Evolutionary conservation across 2,888 invertebrate genomes (phyloP), one percentile per base, ranked within the genome.

Genomic region (Himalopsyche tibetana): DNA sequence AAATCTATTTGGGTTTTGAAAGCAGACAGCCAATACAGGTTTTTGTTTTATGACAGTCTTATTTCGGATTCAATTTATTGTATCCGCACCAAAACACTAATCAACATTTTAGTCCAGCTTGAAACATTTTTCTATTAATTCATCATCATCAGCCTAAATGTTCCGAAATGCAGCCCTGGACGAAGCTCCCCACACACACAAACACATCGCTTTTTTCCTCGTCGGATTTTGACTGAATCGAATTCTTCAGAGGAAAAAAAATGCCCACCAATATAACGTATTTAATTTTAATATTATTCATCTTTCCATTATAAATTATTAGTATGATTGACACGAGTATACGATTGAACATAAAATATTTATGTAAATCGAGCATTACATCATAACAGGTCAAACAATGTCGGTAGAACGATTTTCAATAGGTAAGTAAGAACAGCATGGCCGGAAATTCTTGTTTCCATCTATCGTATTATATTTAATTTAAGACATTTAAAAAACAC

Each of bases 41-140:
- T 74, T 74, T 74, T 74, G 74, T 74, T 74, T 74, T 74, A 74
- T 74, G 74, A 74, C 74, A 74, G 74, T 36, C 74, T 74, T 74
- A 74, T 74, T 74, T 74, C 28, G 74, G 19, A 74, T 74, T 74
- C 74, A 74, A 74, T 74, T 74, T 74, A 74, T 74, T 74, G 74
- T 74, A 74, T 74, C 74, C 74, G 74, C 74, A 74, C 74, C 74
- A 74, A 74, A 74, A 74, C 74, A 36, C 74, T 74, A 74, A 74
- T 74, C 74, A 74, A 74, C 74, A 74, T 74, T 74, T 74, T 74
- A 36, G 74, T 74, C 15, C 74, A 5, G 38, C 74, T 74, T 74
- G 15, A 36, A 74, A 74, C 74, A 74, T 74, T 74, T 36, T 74
- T 74, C 74, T 74, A 74, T 36, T 38, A 74, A 74, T 74, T 74